phyloP scores from a whole-genome alignment of 2,113 vertebrate genomes.

The Leucopsar rothschildi region DNA sequence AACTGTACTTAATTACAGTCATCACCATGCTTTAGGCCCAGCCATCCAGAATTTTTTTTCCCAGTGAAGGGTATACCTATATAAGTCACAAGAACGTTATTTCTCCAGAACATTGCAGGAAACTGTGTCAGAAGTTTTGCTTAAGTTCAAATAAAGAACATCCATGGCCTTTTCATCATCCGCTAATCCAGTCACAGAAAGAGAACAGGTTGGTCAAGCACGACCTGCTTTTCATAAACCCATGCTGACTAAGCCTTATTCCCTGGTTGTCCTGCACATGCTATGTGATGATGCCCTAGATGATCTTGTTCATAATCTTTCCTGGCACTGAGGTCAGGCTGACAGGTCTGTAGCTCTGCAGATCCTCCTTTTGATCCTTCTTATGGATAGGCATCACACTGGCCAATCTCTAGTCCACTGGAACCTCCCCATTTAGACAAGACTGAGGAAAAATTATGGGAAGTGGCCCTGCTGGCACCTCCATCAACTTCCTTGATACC shows the following conservation, averaged over 20 bases:
- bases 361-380: neutral
- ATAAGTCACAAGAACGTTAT: neutral
- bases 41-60: neutral
- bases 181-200: neutral
- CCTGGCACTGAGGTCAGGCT: neutral
- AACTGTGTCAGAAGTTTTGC: neutral
- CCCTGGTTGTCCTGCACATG: neutral
- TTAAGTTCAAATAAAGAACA: neutral
- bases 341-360: neutral
- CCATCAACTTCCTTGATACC: accelerated
- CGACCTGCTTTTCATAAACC: neutral
- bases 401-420: neutral
- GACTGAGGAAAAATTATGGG: neutral
- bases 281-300: too few relatives aligned
- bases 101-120: neutral
- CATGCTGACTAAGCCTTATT: too few relatives aligned
- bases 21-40: accelerated
- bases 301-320: neutral
- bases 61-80: too few relatives aligned
- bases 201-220: neutral
- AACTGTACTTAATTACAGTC: neutral
- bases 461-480: accelerated
- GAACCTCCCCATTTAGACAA: neutral
- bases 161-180: neutral
- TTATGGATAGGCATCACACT: too few relatives aligned